A percentile compares a stretch with the other conserved stretches of the same genome.
Conservation (phyloP, 2,797 vertebrate species). For the Tadarida brasiliensis region DNA sequence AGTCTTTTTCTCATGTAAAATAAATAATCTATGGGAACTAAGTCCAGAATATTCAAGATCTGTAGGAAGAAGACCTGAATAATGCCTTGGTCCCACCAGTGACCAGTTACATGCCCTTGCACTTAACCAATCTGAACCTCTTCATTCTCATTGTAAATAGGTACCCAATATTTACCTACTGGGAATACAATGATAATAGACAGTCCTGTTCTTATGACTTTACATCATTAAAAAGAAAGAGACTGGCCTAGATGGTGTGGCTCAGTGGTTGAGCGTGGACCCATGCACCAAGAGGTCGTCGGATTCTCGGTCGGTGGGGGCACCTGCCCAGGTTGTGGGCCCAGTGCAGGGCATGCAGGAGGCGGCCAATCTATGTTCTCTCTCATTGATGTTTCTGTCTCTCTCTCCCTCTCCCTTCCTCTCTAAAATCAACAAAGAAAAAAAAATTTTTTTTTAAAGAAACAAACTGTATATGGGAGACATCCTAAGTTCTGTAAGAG, state of each 20-base stretch:
- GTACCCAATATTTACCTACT: slow-evolving; percentile 13
- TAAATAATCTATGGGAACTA: background rate
- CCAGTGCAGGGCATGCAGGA: too few species aligned
- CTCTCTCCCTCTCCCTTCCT: too few species aligned
- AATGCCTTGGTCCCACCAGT: background rate
- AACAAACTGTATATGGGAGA: background rate
- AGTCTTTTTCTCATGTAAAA: slow-evolving; percentile 30
- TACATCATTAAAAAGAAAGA: background rate
- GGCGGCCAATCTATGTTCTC: too few species aligned
- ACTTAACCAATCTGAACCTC: background rate
- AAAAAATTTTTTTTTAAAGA: too few species aligned
- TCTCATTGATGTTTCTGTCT: too few species aligned
- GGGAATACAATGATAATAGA: background rate
- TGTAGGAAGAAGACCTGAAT: background rate
- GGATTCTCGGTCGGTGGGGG: too few species aligned
- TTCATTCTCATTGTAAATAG: slow-evolving; percentile 31
- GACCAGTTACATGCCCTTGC: background rate
- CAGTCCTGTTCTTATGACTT: background rate
- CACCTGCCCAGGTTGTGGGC: too few species aligned
- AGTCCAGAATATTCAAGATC: background rate
- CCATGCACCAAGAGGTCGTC: too few species aligned
- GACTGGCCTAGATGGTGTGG: background rate
- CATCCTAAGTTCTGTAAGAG: background rate
- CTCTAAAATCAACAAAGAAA: too few species aligned
- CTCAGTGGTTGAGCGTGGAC: too few species aligned